These are phyloP conservation scores for Gorsachius magnificus DNA, from an alignment of 2,797 vertebrate genomes.

Conservation along the genomic window DNA sequence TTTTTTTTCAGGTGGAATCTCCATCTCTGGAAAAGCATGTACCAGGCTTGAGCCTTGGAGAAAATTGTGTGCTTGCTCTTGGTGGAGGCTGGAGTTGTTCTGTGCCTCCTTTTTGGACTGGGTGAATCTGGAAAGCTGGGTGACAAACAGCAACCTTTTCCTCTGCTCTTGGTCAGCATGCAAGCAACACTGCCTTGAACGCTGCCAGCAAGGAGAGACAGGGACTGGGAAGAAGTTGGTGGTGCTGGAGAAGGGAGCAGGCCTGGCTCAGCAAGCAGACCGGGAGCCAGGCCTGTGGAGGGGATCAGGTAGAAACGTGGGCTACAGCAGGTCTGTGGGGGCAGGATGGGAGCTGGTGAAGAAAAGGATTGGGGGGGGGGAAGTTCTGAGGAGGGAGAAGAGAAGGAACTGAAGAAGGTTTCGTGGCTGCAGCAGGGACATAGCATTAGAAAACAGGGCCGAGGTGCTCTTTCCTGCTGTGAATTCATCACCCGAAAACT, in stretches of 20 bases:
- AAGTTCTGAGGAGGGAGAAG: background rate
- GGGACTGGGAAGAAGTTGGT: background rate
- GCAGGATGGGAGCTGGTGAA: background rate
- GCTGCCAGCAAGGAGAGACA: background rate
- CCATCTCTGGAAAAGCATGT: background rate
- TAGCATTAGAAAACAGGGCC: background rate
- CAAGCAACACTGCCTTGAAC: background rate
- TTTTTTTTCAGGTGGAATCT: background rate
- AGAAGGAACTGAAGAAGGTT: background rate
- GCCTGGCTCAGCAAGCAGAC: background rate
- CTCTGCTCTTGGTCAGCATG: background rate
- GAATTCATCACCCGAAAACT: background rate
- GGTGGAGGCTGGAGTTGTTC: background rate
- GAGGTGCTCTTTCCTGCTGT: background rate
- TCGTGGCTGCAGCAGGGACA: background rate
- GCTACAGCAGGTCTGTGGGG: background rate
- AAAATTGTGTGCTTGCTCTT: background rate
- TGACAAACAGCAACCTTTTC: background rate
- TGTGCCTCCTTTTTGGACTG: background rate
- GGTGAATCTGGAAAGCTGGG: background rate
- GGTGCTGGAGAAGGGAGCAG: background rate
- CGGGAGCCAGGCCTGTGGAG: background rate
- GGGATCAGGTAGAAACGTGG: background rate
- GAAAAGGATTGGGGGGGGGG: background rate
- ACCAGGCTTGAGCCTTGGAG: background rate